Evolutionary conservation across 1,140 invertebrate species (phyloP), one percentile per base, ranked within the genome.

Genomic region (Macrotrachela quadricornifera): DNA sequence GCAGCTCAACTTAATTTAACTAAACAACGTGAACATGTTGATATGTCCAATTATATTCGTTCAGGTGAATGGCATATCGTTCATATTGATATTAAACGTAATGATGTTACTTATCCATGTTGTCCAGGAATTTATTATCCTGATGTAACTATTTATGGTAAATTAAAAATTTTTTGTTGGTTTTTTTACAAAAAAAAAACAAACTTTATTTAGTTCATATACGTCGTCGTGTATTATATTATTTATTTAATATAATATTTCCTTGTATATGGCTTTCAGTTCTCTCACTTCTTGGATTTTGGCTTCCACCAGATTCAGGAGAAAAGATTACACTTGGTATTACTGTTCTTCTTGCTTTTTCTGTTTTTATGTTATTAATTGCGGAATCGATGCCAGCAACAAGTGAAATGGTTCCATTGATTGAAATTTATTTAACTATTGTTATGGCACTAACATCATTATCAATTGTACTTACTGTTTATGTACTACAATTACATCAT

Each of bases 221-320:
- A 71, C 78, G 91, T 64, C 78, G 94, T 66, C 79, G 92, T 68
- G 96, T 91, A 50, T 77, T 97, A 56, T 97, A 97, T 77, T 76
- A 75, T 60, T 66, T 75, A 59, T 76, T 75, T 64, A 77, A 77
- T 60, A 71, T 77, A 9, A 73, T 77, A 11, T 69, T 76, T 52
- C 76, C 76, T 6, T 77, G 76, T 61, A 71, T 76, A 55, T 76
- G 76, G 74, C 70, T 77, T 61, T 75, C 75, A 12, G 68, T 72
- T 12, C 62, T 77, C 18, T 75, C 74, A 15, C 63, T 77, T 17
- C 64, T 77, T 6, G 74, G 75, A 12, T 77, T 77, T 62, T 76
- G 73, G 63, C 62, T 77, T 17, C 76, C 76, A 6, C 75, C 76
- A 8, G 76, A 77, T 57, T 74, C 72, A 1, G 75, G 75, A 10